phyloP scores from a whole-genome alignment of 2,797 vertebrate genomes.

The Danio choprae region DNA sequence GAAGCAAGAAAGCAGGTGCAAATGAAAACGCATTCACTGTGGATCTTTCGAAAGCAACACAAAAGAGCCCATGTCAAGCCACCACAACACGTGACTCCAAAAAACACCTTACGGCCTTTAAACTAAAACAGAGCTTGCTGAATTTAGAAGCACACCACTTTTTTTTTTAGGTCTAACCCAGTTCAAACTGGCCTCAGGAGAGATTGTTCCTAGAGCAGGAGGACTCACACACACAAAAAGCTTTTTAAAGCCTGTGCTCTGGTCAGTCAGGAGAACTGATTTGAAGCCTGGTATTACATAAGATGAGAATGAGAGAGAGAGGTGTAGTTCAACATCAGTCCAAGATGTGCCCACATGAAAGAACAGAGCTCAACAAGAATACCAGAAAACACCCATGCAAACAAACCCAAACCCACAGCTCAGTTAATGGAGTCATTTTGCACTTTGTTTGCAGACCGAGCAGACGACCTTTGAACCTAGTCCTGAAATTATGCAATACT shows the following conservation, averaged over 20 bases:
- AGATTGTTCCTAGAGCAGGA: conserved; percentile 22
- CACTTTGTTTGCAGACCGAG: conserved; percentile 41
- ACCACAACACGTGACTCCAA: not conserved
- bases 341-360: conserved; percentile 33
- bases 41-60: conserved; percentile 5
- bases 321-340: conserved; percentile 19
- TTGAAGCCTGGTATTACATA: conserved; percentile 45
- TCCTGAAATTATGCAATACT: not conserved
- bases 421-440: conserved; percentile 23
- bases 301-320: conserved; percentile 31
- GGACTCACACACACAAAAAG: conserved; percentile 15
- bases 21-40: conserved; percentile 1
- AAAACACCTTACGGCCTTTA: conserved; percentile 12
- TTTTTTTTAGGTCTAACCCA: conserved; percentile 57
- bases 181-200: conserved; percentile 42
- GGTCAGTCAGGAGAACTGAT: conserved; percentile 34
- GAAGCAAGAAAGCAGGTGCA: conserved; percentile 42
- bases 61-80: not conserved
- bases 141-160: conserved; percentile 51
- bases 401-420: conserved; percentile 33
- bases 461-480: conserved; percentile 27
- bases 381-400: conserved; percentile 44
- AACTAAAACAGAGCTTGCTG: conserved; percentile 42
- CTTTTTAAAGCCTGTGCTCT: conserved; percentile 23
- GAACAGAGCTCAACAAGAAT: conserved; percentile 16